Percentiles rank a stretch among this genome's conserved stretches.
Evolutionary conservation across 2,113 vertebrate species (phyloP).

Genomic region (Eurypyga helias): DNA sequence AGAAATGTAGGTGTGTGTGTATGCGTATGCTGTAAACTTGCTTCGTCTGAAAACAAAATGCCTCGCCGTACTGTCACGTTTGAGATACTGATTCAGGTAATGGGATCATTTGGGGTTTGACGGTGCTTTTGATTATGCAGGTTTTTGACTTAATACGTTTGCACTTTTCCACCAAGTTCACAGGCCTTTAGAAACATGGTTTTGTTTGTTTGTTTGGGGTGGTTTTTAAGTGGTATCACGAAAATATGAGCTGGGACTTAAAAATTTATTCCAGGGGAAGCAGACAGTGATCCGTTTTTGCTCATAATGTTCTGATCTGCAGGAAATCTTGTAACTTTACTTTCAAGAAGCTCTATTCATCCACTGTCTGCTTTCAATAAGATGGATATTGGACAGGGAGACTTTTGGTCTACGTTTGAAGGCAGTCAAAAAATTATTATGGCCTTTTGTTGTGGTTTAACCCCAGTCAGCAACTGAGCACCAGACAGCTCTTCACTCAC

Average conservation of each 20-base stretch:
- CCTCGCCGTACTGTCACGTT: rapidly evolving
- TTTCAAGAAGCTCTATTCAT: neutral
- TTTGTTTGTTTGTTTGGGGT: neutral
- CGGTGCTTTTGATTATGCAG: neutral
- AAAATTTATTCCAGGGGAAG: neutral
- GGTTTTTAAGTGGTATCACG: neutral
- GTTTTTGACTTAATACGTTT: neutral
- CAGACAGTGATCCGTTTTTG: neutral
- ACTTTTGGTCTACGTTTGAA: neutral
- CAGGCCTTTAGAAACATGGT: neutral
- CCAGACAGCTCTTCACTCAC: too few relatives aligned
- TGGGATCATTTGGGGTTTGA: neutral
- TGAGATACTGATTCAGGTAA: neutral
- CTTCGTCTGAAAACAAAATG: neutral
- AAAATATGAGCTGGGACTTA: neutral
- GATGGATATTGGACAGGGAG: neutral
- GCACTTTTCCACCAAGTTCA: neutral
- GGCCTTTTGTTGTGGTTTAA: neutral
- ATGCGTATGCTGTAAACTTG: neutral
- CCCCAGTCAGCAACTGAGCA: too few relatives aligned
- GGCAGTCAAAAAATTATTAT: neutral
- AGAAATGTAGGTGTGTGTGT: rapidly evolving
- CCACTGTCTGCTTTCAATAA: neutral
- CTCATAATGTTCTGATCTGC: neutral
- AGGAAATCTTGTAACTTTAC: neutral